Percentiles rank a stretch among this genome's conserved stretches.
phyloP scores from a whole-genome alignment of 2,888 invertebrate species.

The Leucophenga montana region DNA sequence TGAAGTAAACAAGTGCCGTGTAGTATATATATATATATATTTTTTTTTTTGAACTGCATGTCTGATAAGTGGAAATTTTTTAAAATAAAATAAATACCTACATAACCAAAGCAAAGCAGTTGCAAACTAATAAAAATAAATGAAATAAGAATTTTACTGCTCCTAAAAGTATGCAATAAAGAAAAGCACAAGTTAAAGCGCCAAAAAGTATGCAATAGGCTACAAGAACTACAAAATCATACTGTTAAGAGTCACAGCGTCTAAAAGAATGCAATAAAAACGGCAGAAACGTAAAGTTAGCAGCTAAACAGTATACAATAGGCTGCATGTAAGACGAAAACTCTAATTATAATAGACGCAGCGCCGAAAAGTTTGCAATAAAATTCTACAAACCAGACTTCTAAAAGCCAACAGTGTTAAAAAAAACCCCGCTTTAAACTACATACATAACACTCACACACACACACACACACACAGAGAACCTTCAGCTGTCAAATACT shows the following conservation, averaged over 20 bases:
- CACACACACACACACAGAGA: too few species aligned
- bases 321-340: too few species aligned
- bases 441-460: too few species aligned
- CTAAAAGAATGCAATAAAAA: not conserved
- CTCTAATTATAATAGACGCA: conserved; percentile 33
- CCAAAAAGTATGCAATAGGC: not conserved
- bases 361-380: conserved; percentile 35
- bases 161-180: not conserved
- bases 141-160: not conserved
- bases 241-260: not conserved
- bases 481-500: too few species aligned
- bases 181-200: not conserved
- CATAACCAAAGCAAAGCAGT: not conserved
- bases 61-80: not conserved
- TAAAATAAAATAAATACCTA: not conserved
- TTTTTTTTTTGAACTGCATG: not conserved
- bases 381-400: not conserved
- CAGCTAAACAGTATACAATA: not conserved
- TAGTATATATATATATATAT: not conserved
- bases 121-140: not conserved
- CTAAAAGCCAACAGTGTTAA: not conserved
- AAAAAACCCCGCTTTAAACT: not conserved
- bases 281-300: too few species aligned
- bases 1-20: conserved; percentile 20
- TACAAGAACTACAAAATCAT: too few species aligned